A percentile compares a stretch with the other conserved stretches of the same genome.
Evolutionary conservation across 2,797 vertebrate genomes (phyloP).

Genomic region (Telmatherina bonti): DNA sequence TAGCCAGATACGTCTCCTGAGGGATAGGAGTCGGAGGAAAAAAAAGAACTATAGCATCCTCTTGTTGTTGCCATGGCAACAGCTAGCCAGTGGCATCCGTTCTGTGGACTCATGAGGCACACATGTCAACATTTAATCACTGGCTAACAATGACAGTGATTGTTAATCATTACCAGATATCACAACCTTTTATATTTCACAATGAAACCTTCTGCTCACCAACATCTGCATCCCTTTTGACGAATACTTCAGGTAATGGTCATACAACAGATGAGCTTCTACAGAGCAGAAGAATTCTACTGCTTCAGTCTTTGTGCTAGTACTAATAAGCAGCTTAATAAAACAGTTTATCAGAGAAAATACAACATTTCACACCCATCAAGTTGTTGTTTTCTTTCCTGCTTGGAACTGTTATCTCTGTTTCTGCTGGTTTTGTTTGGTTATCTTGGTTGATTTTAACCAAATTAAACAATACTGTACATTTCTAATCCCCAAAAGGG

Average conservation of each 20-base stretch:
- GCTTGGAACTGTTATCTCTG: no score
- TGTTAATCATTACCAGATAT: conserved; percentile 40
- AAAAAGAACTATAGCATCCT: conserved; percentile 64
- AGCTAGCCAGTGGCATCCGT: conserved; percentile 67
- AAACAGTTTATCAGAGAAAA: conserved; percentile 6
- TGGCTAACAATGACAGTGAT: conserved; percentile 48
- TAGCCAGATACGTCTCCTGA: conserved; percentile 78
- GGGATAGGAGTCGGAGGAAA: conserved; percentile 52
- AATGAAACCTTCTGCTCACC: conserved; percentile 31
- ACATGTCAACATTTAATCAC: conserved; percentile 70
- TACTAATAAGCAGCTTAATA: conserved; percentile 9
- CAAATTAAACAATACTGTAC: no score
- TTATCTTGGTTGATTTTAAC: not conserved
- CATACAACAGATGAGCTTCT: conserved; percentile 23
- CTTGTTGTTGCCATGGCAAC: conserved; percentile 81
- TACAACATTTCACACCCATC: not conserved
- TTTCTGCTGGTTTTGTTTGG: not conserved
- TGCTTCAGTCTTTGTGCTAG: conserved; percentile 20
- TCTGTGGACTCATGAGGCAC: conserved; percentile 60
- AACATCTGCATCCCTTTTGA: conserved; percentile 1
- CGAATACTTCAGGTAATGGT: conserved; percentile 33
- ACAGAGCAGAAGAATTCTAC: conserved; percentile 25
- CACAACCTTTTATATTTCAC: conserved; percentile 29
- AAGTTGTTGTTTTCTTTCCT: not conserved
- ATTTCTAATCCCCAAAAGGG: no score